These are phyloP conservation scores for Podiceps cristatus DNA, from an alignment of 2,113 vertebrate species.

Conservation along the genomic window DNA sequence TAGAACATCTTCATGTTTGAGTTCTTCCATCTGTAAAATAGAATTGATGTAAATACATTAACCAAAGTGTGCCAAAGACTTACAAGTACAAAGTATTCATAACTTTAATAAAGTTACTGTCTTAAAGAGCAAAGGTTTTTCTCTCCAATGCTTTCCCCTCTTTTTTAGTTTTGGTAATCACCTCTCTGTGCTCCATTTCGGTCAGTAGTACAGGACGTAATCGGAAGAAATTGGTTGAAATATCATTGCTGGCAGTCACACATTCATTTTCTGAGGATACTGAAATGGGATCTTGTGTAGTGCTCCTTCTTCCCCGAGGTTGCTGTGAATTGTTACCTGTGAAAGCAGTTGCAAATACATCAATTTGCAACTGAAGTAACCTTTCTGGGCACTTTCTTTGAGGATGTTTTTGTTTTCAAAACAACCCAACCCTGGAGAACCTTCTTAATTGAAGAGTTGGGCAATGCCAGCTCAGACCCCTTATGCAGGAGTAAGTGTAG, in stretches of 20 bases:
- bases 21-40: background rate
- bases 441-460: background rate
- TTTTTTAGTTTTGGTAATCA: background rate
- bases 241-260: background rate
- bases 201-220: background rate
- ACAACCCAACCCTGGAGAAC: background rate
- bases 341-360: background rate
- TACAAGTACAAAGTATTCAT: background rate
- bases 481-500: background rate
- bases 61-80: background rate
- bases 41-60: background rate
- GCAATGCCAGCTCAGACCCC: background rate
- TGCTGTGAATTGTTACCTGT: background rate
- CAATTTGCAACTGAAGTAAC: background rate
- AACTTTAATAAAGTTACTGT: background rate
- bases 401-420: background rate
- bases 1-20: background rate
- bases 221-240: background rate
- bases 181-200: background rate
- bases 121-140: background rate
- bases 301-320: background rate
- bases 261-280: background rate
- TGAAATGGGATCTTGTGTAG: background rate
- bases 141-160: background rate
- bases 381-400: background rate